Evolutionary conservation across 2,797 vertebrate genomes (phyloP).

Genomic region (Cottoperca gobio): DNA sequence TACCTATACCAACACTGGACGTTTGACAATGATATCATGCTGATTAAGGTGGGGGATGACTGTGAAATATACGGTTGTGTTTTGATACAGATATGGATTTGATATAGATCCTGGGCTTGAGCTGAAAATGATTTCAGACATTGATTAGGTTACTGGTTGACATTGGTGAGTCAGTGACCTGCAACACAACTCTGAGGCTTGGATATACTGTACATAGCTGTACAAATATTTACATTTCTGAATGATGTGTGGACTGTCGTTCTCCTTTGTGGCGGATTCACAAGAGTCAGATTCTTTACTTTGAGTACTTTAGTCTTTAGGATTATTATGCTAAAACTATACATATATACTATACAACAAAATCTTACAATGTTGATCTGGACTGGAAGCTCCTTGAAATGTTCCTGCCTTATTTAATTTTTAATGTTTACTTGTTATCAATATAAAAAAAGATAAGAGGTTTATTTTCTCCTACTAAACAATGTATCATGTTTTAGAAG

Average conservation of each 20-base stretch:
- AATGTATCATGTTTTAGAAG: no score
- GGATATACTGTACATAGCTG: background rate
- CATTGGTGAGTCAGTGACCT: background rate
- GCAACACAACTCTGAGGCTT: background rate
- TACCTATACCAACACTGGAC: conserved; percentile 69
- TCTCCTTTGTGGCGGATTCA: no score
- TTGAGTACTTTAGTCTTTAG: no score
- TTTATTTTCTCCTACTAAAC: no score
- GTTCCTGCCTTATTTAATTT: no score
- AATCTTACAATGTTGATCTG: no score
- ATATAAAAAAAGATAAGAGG: no score
- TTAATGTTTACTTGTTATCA: no score
- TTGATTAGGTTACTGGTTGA: background rate
- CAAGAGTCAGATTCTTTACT: no score
- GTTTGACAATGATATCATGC: conserved; percentile 86
- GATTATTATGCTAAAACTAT: no score
- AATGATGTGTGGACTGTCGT: background rate
- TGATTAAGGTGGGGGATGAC: conserved; percentile 79
- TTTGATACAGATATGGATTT: background rate
- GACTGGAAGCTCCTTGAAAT: no score
- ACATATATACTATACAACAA: no score
- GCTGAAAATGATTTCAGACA: background rate
- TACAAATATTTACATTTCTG: background rate
- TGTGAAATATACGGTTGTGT: background rate
- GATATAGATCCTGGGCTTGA: background rate